Conservation (phyloP, 2,113 vertebrate species). For the Lagopus leucura region DNA sequence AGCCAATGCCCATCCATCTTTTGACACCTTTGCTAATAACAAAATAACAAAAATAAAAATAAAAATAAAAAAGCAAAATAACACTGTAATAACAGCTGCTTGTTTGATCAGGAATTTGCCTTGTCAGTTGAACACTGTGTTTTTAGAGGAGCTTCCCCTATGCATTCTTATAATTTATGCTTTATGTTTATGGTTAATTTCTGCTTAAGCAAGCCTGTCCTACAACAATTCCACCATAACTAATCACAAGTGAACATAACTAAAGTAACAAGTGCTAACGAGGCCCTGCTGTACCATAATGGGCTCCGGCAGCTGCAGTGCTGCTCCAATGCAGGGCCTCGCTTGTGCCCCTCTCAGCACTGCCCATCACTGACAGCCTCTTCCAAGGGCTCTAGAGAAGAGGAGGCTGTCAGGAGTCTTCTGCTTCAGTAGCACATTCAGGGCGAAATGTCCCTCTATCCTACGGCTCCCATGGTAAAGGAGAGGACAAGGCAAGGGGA, state of each 20-base stretch:
- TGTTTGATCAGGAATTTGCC: background rate
- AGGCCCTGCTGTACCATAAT: background rate
- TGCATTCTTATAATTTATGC: background rate
- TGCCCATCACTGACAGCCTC: too few relatives aligned
- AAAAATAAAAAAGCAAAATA: too few relatives aligned
- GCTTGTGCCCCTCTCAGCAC: background rate
- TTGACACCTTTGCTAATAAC: background rate
- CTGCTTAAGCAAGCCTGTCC: background rate
- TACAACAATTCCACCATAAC: background rate
- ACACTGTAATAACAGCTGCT: fast-evolving
- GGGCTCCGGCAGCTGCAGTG: background rate
- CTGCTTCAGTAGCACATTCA: background rate
- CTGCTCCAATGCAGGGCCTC: fast-evolving
- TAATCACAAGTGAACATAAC: conserved; percentile 5
- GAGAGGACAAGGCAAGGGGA: background rate
- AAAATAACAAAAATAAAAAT: too few relatives aligned
- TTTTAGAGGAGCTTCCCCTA: background rate
- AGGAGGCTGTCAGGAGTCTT: background rate
- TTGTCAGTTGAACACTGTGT: background rate
- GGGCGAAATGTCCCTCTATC: background rate
- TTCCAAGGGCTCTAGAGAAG: background rate
- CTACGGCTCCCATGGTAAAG: background rate
- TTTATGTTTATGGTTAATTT: conserved; percentile 22
- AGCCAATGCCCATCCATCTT: fast-evolving
- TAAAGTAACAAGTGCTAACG: background rate